Conservation (phyloP, 1,140 invertebrate genomes). For the Colletes latitarsis region DNA sequence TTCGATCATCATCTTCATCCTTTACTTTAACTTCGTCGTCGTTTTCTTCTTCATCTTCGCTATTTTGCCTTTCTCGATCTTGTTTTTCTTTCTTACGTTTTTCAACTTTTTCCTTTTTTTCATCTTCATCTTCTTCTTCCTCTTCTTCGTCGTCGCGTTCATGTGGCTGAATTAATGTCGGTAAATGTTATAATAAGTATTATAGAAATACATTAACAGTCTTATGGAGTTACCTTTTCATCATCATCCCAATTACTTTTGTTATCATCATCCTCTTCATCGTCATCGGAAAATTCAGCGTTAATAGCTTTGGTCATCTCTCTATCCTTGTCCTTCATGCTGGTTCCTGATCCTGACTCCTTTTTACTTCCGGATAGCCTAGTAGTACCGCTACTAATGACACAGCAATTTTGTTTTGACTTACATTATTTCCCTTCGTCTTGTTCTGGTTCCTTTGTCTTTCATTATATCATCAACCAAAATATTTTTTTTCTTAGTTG, state of each 20-base stretch:
- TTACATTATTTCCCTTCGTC: slow-evolving; percentile 74
- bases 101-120: slow-evolving; percentile 71
- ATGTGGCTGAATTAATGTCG: slow-evolving; percentile 65
- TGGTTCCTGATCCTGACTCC: slow-evolving; percentile 76
- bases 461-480: slow-evolving; percentile 68
- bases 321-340: slow-evolving; percentile 80
- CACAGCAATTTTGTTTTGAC: slow-evolving; percentile 78
- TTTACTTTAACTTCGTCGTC: slow-evolving; percentile 79
- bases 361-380: slow-evolving; percentile 80
- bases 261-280: slow-evolving; percentile 76
- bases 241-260: slow-evolving; percentile 78
- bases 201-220: neutral
- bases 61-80: slow-evolving; percentile 72
- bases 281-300: slow-evolving; percentile 79
- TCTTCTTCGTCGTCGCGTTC: slow-evolving; percentile 68
- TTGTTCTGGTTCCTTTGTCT: slow-evolving; percentile 66
- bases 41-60: slow-evolving; percentile 78
- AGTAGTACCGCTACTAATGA: slow-evolving; percentile 79
- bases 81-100: slow-evolving; percentile 77
- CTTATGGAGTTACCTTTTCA: slow-evolving; percentile 71
- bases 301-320: slow-evolving; percentile 80
- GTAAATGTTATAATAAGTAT: slow-evolving; percentile 36
- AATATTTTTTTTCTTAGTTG: slow-evolving; percentile 68
- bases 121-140: slow-evolving; percentile 70
- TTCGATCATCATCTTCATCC: slow-evolving; percentile 74